phyloP scores from a whole-genome alignment of 2,113 vertebrate species.

The Pseudolaguvia tuberculata region DNA sequence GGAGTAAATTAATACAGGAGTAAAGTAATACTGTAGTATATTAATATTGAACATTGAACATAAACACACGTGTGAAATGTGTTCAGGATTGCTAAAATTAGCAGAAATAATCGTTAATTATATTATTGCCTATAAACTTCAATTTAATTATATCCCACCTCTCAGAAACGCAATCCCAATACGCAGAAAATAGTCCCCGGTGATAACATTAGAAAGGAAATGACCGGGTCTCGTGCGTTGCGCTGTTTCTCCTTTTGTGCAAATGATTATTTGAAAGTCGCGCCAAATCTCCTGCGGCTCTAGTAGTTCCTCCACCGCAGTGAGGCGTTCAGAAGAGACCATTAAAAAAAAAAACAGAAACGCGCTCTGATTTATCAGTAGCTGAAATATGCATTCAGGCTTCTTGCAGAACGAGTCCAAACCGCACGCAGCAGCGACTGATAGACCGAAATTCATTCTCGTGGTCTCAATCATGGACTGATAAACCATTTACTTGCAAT shows the following conservation, averaged over 20 bases:
- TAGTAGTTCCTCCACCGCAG: slow-evolving; percentile 20
- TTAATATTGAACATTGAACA: not conserved
- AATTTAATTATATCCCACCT: slow-evolving; percentile 26
- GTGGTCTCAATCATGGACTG: not conserved
- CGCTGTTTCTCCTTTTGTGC: slow-evolving; percentile 12
- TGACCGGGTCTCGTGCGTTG: not conserved
- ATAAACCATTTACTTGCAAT: slow-evolving; percentile 33
- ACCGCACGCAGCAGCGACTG: not conserved
- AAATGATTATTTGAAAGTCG: slow-evolving; percentile 45
- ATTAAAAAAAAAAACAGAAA: not conserved
- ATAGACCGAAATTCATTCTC: not conserved
- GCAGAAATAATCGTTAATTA: not conserved
- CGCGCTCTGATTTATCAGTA: slow-evolving; percentile 27
- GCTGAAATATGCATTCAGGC: slow-evolving; percentile 15
- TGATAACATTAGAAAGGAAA: not conserved
- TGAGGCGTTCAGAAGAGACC: not conserved
- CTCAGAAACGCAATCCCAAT: slow-evolving; percentile 12
- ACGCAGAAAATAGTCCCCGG: slow-evolving; percentile 13
- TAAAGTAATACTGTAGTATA: not conserved
- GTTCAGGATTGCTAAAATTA: not conserved
- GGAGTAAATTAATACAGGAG: no score
- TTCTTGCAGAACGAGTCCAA: slow-evolving; percentile 17
- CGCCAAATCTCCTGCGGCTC: slow-evolving; percentile 41
- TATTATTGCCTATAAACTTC: not conserved
- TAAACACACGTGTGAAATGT: not conserved